Base-by-base conservation (phyloP, 1,140 invertebrate genomes). In the Asbolus verrucosus region DNA sequence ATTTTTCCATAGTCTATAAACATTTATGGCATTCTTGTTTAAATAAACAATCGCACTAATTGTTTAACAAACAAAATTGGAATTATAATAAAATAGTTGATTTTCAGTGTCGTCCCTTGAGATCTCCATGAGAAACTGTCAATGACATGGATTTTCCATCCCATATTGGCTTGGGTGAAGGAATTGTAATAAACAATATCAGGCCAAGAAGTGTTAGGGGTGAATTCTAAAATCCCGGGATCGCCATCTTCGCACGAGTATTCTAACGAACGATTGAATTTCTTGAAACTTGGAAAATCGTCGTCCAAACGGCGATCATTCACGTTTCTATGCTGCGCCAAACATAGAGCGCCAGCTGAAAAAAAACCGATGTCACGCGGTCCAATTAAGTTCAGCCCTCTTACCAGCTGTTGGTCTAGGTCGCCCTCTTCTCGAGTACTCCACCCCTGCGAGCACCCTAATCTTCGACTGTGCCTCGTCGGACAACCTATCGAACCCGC, bases 161-260 rank as follows among this genome's bases (percentile, higher is more conserved):
- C 94, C 93, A 96, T 95, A 76, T 95, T 94, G 0, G 90, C 87
- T 71, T 95, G 93, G 0, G 92, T 94, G 81, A 94, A 97, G 54
- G 94, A 96, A 82, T 96, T 93, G 79, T 97, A 98, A 82, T 97
- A 98, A 11, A 98, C 94, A 6, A 89, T 85, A 80, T 97, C 94
- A 0, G 96, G 95, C 92, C 94, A 97, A 0, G 92, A 89, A 8
- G 91, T 88, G 79, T 97, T 96, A 0, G 96, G 96, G 1, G 92
- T 93, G 1, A 97, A 89, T 79, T 90, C 87, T 6, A 97, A 83
- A 9, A 89, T 81, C 0, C 89, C 92, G 2, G 91, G 86, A 60
- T 91, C 87, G 6, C 88, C 90, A 76, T 85, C 75, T 74, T 91
- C 88, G 80, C 94, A 96, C 16, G 80, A 77, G 67, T 87, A 87